phyloP scores from a whole-genome alignment of 2,888 invertebrate species.

The Diarsia rubi region DNA sequence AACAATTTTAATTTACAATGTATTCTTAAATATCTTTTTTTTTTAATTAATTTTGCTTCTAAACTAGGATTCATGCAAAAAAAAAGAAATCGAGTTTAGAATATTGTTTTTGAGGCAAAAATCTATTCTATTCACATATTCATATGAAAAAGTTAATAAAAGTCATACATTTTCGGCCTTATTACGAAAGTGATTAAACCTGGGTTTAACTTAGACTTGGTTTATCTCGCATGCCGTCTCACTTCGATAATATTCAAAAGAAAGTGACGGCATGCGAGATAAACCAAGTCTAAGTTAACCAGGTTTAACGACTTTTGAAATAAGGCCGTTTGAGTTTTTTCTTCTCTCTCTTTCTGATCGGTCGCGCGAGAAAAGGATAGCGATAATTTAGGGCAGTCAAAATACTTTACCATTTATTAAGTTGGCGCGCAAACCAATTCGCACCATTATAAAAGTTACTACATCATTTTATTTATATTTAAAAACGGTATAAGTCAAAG shows the following conservation, averaged over 20 bases:
- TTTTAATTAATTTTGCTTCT: slow-evolving; percentile 28
- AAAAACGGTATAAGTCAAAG: neutral
- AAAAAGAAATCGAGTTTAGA: neutral
- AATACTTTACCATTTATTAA: neutral
- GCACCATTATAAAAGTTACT: slow-evolving; percentile 7
- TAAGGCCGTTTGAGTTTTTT: no score
- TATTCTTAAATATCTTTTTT: slow-evolving; percentile 9
- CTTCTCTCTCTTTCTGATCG: neutral
- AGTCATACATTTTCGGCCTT: no score
- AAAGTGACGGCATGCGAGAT: no score
- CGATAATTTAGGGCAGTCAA: neutral
- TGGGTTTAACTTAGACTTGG: no score
- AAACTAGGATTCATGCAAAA: slow-evolving; percentile 19
- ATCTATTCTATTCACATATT: neutral
- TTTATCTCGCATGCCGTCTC: no score
- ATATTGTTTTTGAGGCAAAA: neutral
- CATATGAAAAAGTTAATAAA: neutral
- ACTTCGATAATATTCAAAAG: no score
- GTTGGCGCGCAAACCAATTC: neutral
- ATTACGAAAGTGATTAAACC: no score
- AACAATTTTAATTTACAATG: slow-evolving; percentile 5
- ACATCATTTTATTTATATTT: neutral
- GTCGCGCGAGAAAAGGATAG: slow-evolving; percentile 1
- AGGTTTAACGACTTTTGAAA: no score
- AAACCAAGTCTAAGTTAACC: no score